phyloP scores from a whole-genome alignment of 2,888 invertebrate genomes.

The Andrena minutula region DNA sequence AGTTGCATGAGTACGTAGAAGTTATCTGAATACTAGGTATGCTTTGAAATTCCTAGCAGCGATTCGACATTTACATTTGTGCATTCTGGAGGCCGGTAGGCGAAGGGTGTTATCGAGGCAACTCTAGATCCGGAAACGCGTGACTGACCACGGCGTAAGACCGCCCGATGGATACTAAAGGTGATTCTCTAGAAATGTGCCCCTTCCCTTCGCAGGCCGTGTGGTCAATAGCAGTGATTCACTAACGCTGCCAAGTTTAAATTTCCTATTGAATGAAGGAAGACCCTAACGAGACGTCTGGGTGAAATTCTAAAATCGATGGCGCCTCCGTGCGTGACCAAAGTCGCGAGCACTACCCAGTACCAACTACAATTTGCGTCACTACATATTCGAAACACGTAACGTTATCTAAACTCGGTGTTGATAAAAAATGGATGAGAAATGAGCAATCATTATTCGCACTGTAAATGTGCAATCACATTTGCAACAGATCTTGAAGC shows the following conservation, averaged over 20 bases:
- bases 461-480: too few species aligned
- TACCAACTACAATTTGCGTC: not conserved
- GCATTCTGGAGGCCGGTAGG: conserved; percentile 21
- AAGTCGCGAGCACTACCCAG: not conserved
- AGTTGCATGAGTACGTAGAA: too few species aligned
- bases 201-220: conserved; percentile 56
- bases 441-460: too few species aligned
- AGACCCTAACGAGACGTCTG: conserved; percentile 34
- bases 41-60: not conserved
- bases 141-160: conserved; percentile 73
- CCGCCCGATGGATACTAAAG: conserved; percentile 78
- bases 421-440: too few species aligned
- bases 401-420: not conserved
- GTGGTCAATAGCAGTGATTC: conserved; percentile 68
- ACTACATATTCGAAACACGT: not conserved
- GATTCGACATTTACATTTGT: conserved; percentile 46
- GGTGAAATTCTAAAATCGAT: conserved; percentile 45
- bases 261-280: conserved; percentile 51
- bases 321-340: not conserved
- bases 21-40: not conserved
- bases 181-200: conserved; percentile 82
- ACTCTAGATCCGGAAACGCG: conserved; percentile 69
- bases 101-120: conserved; percentile 1
- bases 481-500: too few species aligned
- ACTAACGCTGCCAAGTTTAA: conserved; percentile 50